Percentiles rank a stretch among this genome's conserved stretches.
phyloP scores from a whole-genome alignment of 2,888 invertebrate genomes.

The Lycaena phlaeas region DNA sequence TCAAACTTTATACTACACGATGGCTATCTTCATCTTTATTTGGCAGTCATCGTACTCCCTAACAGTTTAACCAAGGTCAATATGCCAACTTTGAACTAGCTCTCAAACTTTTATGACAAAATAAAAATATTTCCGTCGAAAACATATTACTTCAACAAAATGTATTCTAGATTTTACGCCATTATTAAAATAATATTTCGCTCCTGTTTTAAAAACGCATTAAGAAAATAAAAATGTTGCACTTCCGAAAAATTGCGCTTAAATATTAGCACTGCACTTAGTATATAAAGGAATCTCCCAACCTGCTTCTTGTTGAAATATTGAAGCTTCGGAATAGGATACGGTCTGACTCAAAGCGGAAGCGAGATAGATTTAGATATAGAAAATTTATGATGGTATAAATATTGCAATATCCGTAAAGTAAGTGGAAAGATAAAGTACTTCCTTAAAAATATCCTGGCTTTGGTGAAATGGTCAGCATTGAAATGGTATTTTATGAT shows the following conservation, averaged over 20 bases:
- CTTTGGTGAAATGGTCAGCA: neutral
- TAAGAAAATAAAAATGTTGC: constrained; percentile 13
- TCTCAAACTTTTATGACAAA: no score
- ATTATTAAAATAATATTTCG: no score
- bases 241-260: constrained; percentile 21
- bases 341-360: constrained; percentile 21
- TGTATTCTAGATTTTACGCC: no score
- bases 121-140: no score
- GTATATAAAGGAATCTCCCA: constrained; percentile 38
- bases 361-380: neutral
- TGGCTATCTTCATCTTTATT: no score
- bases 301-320: constrained; percentile 46
- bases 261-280: constrained; percentile 24
- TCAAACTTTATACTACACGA: no score
- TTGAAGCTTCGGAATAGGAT: constrained; percentile 32
- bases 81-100: no score
- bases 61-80: no score
- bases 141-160: no score
- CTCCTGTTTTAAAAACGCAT: neutral
- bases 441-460: neutral
- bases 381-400: neutral
- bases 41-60: no score
- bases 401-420: neutral
- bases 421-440: neutral
- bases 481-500: no score